Percentiles rank a stretch among this genome's conserved stretches.
Evolutionary conservation across 2,888 invertebrate genomes (phyloP).

Genomic region (Troglohyphantes excavatus): DNA sequence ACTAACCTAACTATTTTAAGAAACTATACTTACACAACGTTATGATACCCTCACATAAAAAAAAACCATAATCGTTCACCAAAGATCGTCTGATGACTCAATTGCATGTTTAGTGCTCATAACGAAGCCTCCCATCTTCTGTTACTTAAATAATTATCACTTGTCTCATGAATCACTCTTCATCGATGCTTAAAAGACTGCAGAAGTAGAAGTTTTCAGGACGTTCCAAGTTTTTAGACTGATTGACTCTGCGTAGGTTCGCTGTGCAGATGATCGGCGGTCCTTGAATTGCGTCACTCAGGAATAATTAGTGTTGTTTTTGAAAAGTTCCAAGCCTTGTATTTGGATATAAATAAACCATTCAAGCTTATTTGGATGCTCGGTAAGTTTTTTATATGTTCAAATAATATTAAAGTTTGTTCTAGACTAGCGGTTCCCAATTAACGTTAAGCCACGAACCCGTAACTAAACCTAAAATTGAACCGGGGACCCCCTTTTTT

Average conservation of each 20-base stretch:
- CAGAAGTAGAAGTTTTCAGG: background rate
- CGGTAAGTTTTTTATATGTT: too few relatives aligned
- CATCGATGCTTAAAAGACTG: conserved; percentile 20
- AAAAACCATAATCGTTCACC: background rate
- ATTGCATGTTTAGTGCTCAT: background rate
- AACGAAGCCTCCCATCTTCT: background rate
- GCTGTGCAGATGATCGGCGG: background rate
- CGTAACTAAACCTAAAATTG: too few relatives aligned
- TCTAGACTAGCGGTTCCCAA: too few relatives aligned
- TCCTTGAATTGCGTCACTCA: too few relatives aligned
- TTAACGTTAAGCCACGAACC: too few relatives aligned
- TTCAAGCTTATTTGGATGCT: too few relatives aligned
- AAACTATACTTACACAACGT: background rate
- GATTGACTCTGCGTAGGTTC: background rate
- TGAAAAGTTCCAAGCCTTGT: too few relatives aligned
- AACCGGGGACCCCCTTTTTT: too few relatives aligned
- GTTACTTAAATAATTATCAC: conserved; percentile 16
- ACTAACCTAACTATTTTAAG: background rate
- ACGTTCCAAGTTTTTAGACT: background rate
- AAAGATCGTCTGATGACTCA: background rate
- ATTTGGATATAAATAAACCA: too few relatives aligned
- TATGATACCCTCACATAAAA: background rate
- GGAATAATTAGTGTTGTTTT: too few relatives aligned
- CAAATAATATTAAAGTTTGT: too few relatives aligned
- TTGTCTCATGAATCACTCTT: conserved; percentile 42